Conservation (phyloP, 2,113 vertebrate genomes). For the Platichthys flesus region DNA sequence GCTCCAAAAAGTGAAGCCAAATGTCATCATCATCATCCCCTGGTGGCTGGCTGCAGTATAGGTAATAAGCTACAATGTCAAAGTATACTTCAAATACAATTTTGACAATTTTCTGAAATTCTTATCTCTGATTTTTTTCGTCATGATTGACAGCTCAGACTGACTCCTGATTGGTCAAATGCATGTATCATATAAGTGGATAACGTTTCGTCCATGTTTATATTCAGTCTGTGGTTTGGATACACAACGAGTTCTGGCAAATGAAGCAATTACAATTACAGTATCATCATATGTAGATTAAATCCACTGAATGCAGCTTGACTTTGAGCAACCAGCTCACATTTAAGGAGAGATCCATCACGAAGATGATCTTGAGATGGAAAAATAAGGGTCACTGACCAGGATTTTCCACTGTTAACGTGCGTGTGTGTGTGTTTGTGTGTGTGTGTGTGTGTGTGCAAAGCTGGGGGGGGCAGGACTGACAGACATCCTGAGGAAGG, state of each 20-base stretch:
- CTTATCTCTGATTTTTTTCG: too few relatives aligned
- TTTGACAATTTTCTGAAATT: fast-evolving
- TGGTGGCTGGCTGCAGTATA: too few relatives aligned
- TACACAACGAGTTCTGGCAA: neutral
- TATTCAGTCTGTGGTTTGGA: neutral
- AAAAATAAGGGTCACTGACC: constrained; percentile 26
- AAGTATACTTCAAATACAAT: too few relatives aligned
- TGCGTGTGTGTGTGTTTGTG: constrained; percentile 38
- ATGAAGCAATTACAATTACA: neutral
- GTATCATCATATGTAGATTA: neutral
- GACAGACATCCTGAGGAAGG: constrained; percentile 82
- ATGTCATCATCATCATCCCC: too few relatives aligned
- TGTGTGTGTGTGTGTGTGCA: constrained; percentile 17
- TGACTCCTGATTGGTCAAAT: too few relatives aligned
- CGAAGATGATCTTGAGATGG: constrained; percentile 19
- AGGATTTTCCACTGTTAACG: constrained; percentile 46
- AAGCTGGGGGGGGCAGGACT: constrained; percentile 4
- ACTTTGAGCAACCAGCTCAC: neutral
- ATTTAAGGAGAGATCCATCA: constrained; percentile 25
- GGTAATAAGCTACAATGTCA: too few relatives aligned
- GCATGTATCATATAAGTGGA: too few relatives aligned
- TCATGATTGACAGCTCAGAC: too few relatives aligned
- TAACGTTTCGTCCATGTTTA: too few relatives aligned
- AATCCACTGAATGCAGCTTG: neutral
- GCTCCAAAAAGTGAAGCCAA: too few relatives aligned